Conservation (phyloP, 2,113 vertebrate genomes). For the Falco punctatus region DNA sequence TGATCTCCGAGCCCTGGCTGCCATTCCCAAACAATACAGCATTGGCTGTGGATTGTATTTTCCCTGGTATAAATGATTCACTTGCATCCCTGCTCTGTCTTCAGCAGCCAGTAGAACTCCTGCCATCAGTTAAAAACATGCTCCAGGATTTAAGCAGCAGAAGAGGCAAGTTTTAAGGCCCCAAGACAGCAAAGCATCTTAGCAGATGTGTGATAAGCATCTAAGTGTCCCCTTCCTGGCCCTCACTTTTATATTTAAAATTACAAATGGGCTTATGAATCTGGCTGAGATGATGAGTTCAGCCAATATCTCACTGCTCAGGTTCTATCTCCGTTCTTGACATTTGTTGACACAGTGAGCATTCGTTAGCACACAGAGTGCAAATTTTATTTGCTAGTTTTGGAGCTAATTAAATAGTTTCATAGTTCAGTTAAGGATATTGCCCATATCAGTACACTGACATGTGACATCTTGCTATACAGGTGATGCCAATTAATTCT, state of each 20-base stretch:
- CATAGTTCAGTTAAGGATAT: neutral
- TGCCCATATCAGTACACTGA: neutral
- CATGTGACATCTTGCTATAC: neutral
- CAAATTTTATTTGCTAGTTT: neutral
- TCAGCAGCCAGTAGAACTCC: neutral
- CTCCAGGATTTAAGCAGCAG: neutral
- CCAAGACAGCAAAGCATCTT: neutral
- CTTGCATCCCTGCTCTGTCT: neutral
- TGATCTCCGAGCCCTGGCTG: neutral
- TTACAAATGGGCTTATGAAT: neutral
- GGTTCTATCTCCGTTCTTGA: neutral
- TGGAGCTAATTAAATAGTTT: neutral
- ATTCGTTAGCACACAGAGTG: neutral
- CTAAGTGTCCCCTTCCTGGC: neutral
- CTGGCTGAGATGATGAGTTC: neutral
- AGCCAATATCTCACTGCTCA: neutral
- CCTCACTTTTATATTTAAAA: neutral
- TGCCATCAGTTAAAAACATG: neutral
- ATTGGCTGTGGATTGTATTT: neutral
- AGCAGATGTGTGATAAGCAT: neutral
- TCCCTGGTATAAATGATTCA: neutral
- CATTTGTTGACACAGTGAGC: neutral
- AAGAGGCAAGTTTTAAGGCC: neutral
- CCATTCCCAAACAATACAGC: fast-evolving
- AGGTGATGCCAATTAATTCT: neutral